These are phyloP conservation scores for Phortica magna DNA, from an alignment of 2,888 invertebrate genomes.

Conservation along the genomic window DNA sequence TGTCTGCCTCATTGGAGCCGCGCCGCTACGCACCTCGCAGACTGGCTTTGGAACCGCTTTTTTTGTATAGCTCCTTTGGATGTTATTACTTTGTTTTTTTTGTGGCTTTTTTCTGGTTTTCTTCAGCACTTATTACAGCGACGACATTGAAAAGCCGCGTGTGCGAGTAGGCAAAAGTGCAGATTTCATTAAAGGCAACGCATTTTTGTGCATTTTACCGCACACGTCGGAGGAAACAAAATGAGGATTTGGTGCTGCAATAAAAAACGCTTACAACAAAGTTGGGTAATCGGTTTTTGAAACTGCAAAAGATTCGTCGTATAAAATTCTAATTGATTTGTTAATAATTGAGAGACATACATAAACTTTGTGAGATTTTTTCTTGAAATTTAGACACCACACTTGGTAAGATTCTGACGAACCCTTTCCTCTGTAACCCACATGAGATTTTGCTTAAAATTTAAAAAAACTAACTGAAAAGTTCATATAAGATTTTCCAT, in stretches of 20 bases:
- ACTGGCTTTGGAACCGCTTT: constrained; percentile 6
- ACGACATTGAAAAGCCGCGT: constrained; percentile 25
- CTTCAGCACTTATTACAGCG: constrained; percentile 21
- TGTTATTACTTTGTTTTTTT: background rate
- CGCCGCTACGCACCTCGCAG: constrained; percentile 10
- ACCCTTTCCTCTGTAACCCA: too few species aligned
- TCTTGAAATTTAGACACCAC: too few species aligned
- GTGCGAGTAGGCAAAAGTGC: constrained; percentile 16
- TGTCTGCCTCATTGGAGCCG: constrained; percentile 4
- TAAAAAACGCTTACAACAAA: background rate
- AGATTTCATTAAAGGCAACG: constrained; percentile 30
- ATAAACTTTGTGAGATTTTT: too few species aligned
- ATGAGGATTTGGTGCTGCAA: background rate
- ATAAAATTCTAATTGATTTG: too few species aligned
- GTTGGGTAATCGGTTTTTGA: background rate
- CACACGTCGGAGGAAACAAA: constrained; percentile 27
- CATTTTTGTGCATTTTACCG: constrained; percentile 29
- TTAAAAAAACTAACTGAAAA: too few species aligned
- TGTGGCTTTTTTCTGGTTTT: background rate
- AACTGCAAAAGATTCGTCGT: background rate
- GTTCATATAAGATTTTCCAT: too few species aligned
- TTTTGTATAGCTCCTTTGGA: background rate
- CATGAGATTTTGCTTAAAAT: too few species aligned
- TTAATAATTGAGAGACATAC: too few species aligned
- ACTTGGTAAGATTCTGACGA: too few species aligned